Percentiles rank a stretch among this genome's conserved stretches.
These are phyloP conservation scores for Standfussiana lucernea DNA, from an alignment of 2,888 invertebrate genomes.

Conservation along the genomic window DNA sequence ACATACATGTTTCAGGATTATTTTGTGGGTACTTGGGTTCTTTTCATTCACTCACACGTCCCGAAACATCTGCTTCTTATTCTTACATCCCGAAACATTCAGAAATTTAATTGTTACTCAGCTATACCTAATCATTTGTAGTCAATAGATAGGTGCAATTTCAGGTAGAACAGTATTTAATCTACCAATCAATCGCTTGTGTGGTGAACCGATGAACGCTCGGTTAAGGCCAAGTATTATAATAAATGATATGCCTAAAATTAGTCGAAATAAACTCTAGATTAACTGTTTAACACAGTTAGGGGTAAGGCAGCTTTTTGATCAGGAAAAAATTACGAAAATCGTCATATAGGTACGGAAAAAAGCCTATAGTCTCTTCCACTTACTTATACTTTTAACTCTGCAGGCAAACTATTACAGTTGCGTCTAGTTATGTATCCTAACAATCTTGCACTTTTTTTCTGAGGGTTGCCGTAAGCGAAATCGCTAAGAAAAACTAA, in stretches of 20 bases:
- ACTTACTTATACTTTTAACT: not conserved
- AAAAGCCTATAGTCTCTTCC: not conserved
- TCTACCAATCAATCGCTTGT: constrained; percentile 10
- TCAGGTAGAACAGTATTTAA: constrained; percentile 9
- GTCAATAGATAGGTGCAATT: not conserved
- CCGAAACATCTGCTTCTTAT: not conserved
- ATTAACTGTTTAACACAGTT: not conserved
- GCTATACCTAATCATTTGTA: not conserved
- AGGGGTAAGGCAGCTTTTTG: not conserved
- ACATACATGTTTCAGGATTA: constrained; percentile 2
- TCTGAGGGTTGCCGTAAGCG: not conserved
- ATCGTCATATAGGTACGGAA: not conserved
- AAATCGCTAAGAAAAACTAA: not conserved
- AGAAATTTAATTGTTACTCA: not conserved
- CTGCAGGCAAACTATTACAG: not conserved
- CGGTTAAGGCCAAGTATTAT: not conserved
- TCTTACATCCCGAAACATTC: not conserved
- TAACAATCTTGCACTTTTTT: not conserved
- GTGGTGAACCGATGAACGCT: not conserved
- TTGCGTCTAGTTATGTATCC: not conserved
- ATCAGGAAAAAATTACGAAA: not conserved
- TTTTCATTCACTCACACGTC: not conserved
- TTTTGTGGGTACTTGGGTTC: not conserved
- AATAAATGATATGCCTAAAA: too few relatives aligned
- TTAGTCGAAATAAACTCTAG: not conserved